phyloP scores from a whole-genome alignment of 2,888 invertebrate species.

The Ectemnius lituratus region DNA sequence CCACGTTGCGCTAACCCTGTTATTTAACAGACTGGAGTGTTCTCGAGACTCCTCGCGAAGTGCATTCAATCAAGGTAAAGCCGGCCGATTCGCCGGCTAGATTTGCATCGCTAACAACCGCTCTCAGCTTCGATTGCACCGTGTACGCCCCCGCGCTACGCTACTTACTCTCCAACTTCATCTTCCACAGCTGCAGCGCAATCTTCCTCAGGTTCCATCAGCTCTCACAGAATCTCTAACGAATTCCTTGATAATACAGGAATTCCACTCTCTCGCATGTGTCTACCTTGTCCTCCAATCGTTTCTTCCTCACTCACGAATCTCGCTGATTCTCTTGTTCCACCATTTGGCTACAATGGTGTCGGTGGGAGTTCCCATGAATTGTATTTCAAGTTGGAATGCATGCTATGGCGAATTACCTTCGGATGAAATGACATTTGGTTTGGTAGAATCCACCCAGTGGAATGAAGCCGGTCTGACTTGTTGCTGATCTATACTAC shows the following conservation, averaged over 20 bases:
- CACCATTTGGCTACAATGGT: no score
- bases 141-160: background rate
- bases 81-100: constrained; percentile 1
- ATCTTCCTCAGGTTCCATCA: background rate
- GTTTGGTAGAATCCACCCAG: no score
- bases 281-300: no score
- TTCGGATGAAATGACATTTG: no score
- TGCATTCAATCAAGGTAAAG: constrained; percentile 2
- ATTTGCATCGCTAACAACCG: constrained; percentile 5
- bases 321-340: background rate
- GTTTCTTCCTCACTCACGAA: background rate
- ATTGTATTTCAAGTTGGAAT: no score
- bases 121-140: constrained; percentile 4
- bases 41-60: background rate
- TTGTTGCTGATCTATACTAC: no score
- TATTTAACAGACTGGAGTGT: background rate
- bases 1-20: background rate
- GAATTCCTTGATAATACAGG: constrained; percentile 2
- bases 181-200: background rate
- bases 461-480: no score
- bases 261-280: background rate
- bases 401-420: no score
- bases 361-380: no score
- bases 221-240: background rate
- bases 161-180: background rate